Base-by-base conservation (phyloP, 2,888 invertebrate genomes). In the Thereva nobilitata region DNA sequence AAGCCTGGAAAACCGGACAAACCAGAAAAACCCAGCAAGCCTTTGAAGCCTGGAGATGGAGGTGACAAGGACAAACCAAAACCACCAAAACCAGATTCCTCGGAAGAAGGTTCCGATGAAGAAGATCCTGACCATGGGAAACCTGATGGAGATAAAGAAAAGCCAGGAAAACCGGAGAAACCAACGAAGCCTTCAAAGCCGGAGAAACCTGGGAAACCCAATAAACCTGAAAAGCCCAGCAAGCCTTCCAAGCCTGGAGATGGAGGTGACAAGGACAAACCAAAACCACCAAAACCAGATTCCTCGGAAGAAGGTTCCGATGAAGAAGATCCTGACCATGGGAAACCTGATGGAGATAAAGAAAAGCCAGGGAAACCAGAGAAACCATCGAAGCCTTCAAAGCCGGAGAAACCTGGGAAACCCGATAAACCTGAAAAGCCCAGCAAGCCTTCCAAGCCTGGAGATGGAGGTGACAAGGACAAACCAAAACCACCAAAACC, bases 211-310 rank as follows among this genome's bases (percentile, higher is more conserved):
- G 23, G 23, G 2, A 23, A 23, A 23, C 23, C 23, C 1, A 2
- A 23, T 23, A 23, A 23, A 23, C 38, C 53, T 5, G n/a, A 35
- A 23, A 8, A 37, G 35, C 37, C 37, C 3, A 44, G 45, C 10
- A 47, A 57, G 37, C 45, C 57, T 9, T 45, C 57, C 6, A 47
- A 59, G 12, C 45, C 59, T 1, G 37, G 23, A 40, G 40, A 55
- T 41, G 9, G 4, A 1, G 10, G n/a, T 47, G 47, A 47, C 1
- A 47, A 5, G 10, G n/a, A 7, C 9, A 7, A 23, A 2, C 52
- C 52, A 2, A 23, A 23, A 23, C 23, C 23, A 23, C 23, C 23
- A 23, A 23, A 23, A 23, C 23, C 23, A 23, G 23, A 23, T 23
- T 23, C 23, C 23, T 23, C 23, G 1, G 52, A 9, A 34, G 35